These are phyloP conservation scores for Tromatobia lineatoria DNA, from an alignment of 2,888 invertebrate species.

Conservation along the genomic window DNA sequence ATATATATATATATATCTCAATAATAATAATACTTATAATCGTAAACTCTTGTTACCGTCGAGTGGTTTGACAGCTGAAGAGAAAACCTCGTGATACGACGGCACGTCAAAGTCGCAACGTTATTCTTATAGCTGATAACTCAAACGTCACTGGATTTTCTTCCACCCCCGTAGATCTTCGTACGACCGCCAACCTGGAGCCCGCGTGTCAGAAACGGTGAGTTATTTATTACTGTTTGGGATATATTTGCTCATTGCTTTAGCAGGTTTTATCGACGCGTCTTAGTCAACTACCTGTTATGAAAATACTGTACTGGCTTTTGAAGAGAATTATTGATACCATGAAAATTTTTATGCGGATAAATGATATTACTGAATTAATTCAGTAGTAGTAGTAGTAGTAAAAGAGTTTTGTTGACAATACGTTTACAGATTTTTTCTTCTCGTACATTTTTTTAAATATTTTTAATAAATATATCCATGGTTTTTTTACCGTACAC, in stretches of 20 bases:
- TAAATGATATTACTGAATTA: no score
- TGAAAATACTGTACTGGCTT: no score
- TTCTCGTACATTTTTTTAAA: no score
- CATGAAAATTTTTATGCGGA: no score
- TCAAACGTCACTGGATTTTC: constrained; percentile 64
- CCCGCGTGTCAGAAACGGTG: constrained; percentile 84
- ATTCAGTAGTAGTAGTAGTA: no score
- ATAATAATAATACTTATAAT: constrained; percentile 18
- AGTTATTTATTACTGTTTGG: constrained; percentile 61
- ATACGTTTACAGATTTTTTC: no score
- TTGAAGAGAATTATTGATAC: no score
- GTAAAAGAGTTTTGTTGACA: no score
- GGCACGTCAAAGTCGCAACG: constrained; percentile 33
- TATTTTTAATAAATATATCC: no score
- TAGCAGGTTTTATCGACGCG: no score
- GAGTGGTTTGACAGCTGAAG: constrained; percentile 27
- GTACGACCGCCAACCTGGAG: constrained; percentile 84
- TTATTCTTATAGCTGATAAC: constrained; percentile 28
- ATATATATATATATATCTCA: not conserved
- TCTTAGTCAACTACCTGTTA: no score
- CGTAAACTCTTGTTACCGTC: constrained; percentile 9
- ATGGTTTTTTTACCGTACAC: no score
- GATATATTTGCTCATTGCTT: not conserved
- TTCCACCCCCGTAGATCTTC: constrained; percentile 77
- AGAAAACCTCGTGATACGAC: constrained; percentile 32